Conservation (phyloP, 2,888 invertebrate species). For the Nephrotoma guestfalica region DNA sequence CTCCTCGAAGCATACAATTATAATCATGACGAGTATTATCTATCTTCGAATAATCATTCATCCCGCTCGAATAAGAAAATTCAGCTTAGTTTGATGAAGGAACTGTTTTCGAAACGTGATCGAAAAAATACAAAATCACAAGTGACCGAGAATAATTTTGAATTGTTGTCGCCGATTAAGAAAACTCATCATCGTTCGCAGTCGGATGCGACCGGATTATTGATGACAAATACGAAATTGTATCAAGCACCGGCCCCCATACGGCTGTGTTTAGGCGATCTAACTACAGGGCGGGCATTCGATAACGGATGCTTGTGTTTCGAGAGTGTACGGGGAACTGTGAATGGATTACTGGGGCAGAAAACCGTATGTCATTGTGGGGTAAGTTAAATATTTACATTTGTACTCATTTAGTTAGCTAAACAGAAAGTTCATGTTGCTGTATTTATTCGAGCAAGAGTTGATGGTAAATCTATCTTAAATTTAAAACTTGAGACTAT, state of each 20-base stretch:
- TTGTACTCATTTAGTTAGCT: background rate
- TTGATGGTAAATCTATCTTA: background rate
- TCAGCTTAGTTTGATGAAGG: constrained; percentile 30
- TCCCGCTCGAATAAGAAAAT: constrained; percentile 22
- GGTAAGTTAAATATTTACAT: constrained; percentile 32
- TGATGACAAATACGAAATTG: constrained; percentile 24
- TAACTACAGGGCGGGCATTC: constrained; percentile 88
- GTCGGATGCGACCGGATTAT: constrained; percentile 59
- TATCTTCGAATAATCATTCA: constrained; percentile 8
- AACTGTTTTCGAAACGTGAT: constrained; percentile 29
- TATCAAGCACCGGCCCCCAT: constrained; percentile 29
- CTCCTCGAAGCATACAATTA: constrained; percentile 74
- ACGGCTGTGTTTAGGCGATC: constrained; percentile 70
- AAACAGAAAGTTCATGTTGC: background rate
- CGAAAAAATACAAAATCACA: constrained; percentile 18
- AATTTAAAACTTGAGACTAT: background rate
- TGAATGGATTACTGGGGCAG: constrained; percentile 61
- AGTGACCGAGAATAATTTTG: constrained; percentile 8
- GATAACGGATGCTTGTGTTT: constrained; percentile 93
- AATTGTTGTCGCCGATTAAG: constrained; percentile 35
- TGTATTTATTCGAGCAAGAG: background rate
- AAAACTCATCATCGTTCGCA: constrained; percentile 73
- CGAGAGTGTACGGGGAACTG: constrained; percentile 64
- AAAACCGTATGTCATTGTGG: constrained; percentile 64
- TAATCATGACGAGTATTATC: constrained; percentile 24